Evolutionary conservation across 2,888 invertebrate genomes (phyloP), one percentile per base, ranked within the genome.

Genomic region (Cactoblastis cactorum): DNA sequence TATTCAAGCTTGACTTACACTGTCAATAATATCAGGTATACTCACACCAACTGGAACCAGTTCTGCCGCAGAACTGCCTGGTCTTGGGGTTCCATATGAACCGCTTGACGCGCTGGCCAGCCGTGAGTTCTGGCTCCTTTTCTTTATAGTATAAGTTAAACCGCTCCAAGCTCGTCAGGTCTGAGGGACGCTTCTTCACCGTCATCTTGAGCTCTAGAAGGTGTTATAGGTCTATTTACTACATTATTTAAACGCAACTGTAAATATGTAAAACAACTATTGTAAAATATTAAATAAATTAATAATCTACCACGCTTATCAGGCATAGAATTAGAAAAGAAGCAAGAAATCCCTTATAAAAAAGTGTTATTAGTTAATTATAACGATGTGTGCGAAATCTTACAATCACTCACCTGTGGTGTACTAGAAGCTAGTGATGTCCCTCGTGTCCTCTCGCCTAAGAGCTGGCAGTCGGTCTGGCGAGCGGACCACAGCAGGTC

Each of bases 1-100:
- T 22, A 22, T 1, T 28, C 5, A 28, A 28, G 28, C 9, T 28
- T 1, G 1, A 28, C 28, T 22, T 4, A 4, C 5, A 22, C 5
- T 22, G 3, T 22, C 22, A n/a, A n/a, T n/a, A n/a, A n/a, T n/a
- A n/a, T n/a, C n/a, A n/a, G n/a, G n/a, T n/a, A n/a, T 48, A 93
- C 95, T 95, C 82, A 96, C 96, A 93, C 97, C 97, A 97, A 79
- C 95, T 95, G 8, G 92, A 83, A 14, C 91, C 93, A 5, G 94
- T 95, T 65, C 97, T 91, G 50, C 97, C 97, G 53, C 94, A 93
- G 72, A 96, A 91, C 74, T 92, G 91, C 65, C 90, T 92, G 5
- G 93, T 93, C 69, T 95, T 93, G 0, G 93, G 90, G 80, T 97
- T 94, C 92, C 94, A 96, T 39, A 97, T 70, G 85, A 95, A 95